Conservation (phyloP, 2,113 vertebrate genomes). For the Toxostoma redivivum region DNA sequence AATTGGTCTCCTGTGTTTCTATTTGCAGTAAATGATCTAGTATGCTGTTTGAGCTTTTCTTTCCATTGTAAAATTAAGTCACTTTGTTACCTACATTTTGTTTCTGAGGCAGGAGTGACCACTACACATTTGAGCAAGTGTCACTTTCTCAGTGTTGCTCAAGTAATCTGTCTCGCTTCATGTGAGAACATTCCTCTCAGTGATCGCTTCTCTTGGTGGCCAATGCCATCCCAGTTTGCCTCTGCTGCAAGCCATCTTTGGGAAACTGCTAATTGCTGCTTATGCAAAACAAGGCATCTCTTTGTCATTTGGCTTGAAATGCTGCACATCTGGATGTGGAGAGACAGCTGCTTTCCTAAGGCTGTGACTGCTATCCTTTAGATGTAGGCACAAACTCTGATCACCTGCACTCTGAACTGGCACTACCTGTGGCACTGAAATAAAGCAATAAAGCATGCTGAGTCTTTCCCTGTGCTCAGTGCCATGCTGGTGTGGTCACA, state of each 20-base stretch:
- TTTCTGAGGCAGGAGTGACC: not conserved
- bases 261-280: conserved; percentile 2
- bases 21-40: not conserved
- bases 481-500: not conserved
- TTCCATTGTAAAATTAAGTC: not conserved
- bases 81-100: not conserved
- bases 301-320: not conserved
- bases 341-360: not conserved
- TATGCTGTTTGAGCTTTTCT: not conserved
- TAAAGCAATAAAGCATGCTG: fast-evolving
- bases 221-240: not conserved
- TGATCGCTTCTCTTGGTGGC: not conserved
- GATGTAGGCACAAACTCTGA: not conserved
- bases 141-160: not conserved
- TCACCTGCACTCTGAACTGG: fast-evolving
- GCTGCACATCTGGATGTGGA: not conserved
- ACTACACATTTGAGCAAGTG: not conserved
- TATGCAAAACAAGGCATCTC: not conserved
- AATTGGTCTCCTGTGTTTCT: not conserved
- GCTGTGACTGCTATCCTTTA: not conserved
- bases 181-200: not conserved
- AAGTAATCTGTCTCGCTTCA: not conserved
- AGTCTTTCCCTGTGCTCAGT: not conserved
- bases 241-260: not conserved
- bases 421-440: not conserved